Base-by-base conservation (phyloP, 1,140 invertebrate species). In the Pachyrhynchus sulphureomaculatus region DNA sequence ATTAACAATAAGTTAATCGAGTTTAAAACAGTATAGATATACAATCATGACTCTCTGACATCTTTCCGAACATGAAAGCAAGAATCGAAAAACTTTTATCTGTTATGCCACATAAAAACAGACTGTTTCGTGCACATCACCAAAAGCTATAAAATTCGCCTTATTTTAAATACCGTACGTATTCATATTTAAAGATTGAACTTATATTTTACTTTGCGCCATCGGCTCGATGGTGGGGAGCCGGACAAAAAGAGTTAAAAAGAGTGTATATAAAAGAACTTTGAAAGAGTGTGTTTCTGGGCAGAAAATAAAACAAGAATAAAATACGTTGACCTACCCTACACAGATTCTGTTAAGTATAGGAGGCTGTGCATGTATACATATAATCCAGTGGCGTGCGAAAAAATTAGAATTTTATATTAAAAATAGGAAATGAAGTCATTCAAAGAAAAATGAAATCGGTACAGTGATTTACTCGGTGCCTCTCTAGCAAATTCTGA, bases 281-380 rank as follows among this genome's bases (percentile, higher is more conserved):
- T 51, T 58, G 64, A 67, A 67, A 70, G 68, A 69, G 67, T 68
- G 56, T 62, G 67, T 67, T 69, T 67, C 66, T 67, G 64, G 68
- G 68, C 63, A 68, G 53, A 73, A 74, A 74, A 74, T 72, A 75
- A 72, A 74, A 74, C 73, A 68, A 72, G 71, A 66, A 75, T 72
- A 73, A 75, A 75, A 75, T 74, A 68, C 73, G 73, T 72, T 75
- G 73, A 75, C 73, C 73, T 75, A 75, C 73, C 73, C 73, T 75
- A 75, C 73, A 73, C 73, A 73, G 70, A 73, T 71, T 73, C 71
- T 67, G 69, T 70, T 72, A 69, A 73, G 69, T 69, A 72, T 72
- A 68, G 72, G 73, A 75, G 72, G 73, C 73, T 75, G 73, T 75
- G 66, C 69, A 71, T 73, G 68, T 75, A 73, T 72, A 73, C 70